A percentile compares a stretch with the other conserved stretches of the same genome.
Evolutionary conservation across 2,888 invertebrate genomes (phyloP).

Genomic region (Hydrotaea cyrtoneurina): DNA sequence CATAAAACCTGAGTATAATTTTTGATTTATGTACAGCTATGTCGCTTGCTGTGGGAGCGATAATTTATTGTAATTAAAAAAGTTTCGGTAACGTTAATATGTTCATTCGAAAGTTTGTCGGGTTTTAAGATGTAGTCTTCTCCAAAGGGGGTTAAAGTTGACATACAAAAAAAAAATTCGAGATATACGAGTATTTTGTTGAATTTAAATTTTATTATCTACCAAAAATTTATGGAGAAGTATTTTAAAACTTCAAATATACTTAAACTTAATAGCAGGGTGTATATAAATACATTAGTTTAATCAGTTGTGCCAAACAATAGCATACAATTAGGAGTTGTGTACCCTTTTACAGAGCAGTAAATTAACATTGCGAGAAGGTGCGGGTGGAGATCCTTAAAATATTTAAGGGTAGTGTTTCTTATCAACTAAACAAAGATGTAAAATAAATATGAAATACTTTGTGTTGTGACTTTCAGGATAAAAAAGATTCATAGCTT

Average conservation of each 20-base stretch:
- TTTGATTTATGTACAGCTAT: too few relatives aligned
- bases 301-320: too few relatives aligned
- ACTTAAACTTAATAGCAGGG: too few relatives aligned
- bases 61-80: slow-evolving; percentile 19
- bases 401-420: background rate
- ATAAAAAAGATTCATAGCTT: too few relatives aligned
- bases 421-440: too few relatives aligned
- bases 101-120: background rate
- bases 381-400: background rate
- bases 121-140: background rate
- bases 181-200: background rate
- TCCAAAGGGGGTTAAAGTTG: background rate
- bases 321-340: background rate
- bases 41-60: background rate
- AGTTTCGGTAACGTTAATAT: background rate
- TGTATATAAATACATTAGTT: too few relatives aligned
- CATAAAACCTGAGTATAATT: background rate
- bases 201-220: too few relatives aligned
- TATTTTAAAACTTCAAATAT: too few relatives aligned
- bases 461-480: too few relatives aligned
- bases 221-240: too few relatives aligned
- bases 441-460: too few relatives aligned
- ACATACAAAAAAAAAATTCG: too few relatives aligned
- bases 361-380: background rate
- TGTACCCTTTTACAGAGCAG: background rate